phyloP scores from a whole-genome alignment of 1,140 invertebrate species.

The Orius laevigatus region DNA sequence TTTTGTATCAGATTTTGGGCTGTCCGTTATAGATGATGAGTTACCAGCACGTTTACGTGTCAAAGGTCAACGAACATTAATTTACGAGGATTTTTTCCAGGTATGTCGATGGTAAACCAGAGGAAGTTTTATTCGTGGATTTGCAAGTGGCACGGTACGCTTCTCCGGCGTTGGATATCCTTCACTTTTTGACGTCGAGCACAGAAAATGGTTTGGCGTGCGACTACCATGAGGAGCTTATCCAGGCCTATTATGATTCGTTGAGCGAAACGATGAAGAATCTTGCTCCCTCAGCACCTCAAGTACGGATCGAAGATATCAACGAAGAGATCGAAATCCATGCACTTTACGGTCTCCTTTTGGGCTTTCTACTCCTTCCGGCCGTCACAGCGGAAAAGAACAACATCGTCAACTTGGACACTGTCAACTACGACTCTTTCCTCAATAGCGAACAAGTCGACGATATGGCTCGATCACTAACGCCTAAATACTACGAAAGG shows the following conservation, averaged over 20 bases:
- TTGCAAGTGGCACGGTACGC: slow-evolving; percentile 27
- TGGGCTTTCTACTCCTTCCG: slow-evolving; percentile 18
- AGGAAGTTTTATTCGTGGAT: slow-evolving; percentile 27
- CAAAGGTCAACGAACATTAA: background rate
- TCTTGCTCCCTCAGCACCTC: slow-evolving; percentile 11
- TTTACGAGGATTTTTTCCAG: slow-evolving; percentile 12
- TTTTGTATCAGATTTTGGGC: no score
- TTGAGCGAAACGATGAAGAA: slow-evolving; percentile 21
- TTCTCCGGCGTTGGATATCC: slow-evolving; percentile 27
- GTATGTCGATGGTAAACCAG: slow-evolving; percentile 19
- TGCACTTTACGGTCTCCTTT: slow-evolving; percentile 17
- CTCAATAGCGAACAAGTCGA: slow-evolving; percentile 1
- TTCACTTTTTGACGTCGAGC: slow-evolving; percentile 29
- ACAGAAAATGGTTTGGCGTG: slow-evolving; percentile 31
- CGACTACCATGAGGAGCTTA: slow-evolving; percentile 29
- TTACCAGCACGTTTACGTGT: no score
- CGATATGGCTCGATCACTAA: background rate
- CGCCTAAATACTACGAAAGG: slow-evolving; percentile 10
- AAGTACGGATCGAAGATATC: slow-evolving; percentile 10
- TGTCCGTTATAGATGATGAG: no score
- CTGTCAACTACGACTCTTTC: background rate
- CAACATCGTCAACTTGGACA: slow-evolving; percentile 4
- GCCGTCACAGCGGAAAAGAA: slow-evolving; percentile 11
- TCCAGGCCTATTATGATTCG: slow-evolving; percentile 37
- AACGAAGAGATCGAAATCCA: slow-evolving; percentile 14